These are phyloP conservation scores for Nudaria mundana DNA, from an alignment of 2,888 invertebrate species.

Conservation along the genomic window DNA sequence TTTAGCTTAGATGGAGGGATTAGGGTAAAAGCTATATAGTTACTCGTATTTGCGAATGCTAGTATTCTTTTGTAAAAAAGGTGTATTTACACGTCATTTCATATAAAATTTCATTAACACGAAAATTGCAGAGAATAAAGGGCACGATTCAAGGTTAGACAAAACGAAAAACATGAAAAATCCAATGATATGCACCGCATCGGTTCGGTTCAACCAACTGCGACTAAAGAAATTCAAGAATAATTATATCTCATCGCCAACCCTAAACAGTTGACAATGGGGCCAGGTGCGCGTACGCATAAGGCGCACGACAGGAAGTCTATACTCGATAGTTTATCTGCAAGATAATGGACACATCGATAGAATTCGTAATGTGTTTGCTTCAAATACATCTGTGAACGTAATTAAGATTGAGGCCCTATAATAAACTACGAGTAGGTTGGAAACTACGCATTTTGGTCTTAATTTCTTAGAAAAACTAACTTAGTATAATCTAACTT, in stretches of 20 bases:
- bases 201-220: neutral
- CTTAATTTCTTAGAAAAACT: too few relatives aligned
- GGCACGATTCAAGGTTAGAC: neutral
- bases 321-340: constrained; percentile 31
- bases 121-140: neutral
- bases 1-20: too few relatives aligned
- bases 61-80: too few relatives aligned
- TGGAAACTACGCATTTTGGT: too few relatives aligned
- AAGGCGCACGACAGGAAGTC: constrained; percentile 37
- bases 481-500: too few relatives aligned
- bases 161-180: neutral
- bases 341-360: constrained; percentile 41
- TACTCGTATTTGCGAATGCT: too few relatives aligned
- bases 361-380: constrained; percentile 41
- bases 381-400: constrained; percentile 29
- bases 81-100: too few relatives aligned
- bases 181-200: neutral
- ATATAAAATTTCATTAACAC: too few relatives aligned
- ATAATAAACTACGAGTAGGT: too few relatives aligned
- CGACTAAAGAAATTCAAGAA: constrained; percentile 14
- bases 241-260: constrained; percentile 20
- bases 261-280: constrained; percentile 40
- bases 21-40: too few relatives aligned
- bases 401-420: constrained; percentile 25
- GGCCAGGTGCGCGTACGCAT: constrained; percentile 46